These are phyloP conservation scores for Heterochromis multidens DNA, from an alignment of 2,113 vertebrate genomes.

Conservation along the genomic window DNA sequence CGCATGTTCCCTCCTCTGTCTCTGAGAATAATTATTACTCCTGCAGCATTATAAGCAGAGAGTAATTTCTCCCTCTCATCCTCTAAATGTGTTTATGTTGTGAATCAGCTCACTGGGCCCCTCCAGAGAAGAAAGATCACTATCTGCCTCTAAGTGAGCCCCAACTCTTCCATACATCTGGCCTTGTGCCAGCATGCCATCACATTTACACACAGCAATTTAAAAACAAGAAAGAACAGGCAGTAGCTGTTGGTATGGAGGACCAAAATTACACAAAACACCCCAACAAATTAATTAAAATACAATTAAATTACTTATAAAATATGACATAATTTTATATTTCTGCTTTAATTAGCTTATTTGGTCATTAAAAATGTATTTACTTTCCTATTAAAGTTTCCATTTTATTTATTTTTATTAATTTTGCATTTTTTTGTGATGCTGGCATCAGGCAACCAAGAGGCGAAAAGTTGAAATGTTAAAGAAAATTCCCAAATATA, in stretches of 20 bases:
- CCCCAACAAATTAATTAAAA: not conserved
- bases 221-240: not conserved
- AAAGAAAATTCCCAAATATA: no score
- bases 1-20: not conserved
- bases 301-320: not conserved
- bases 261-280: not conserved
- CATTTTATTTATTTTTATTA: not conserved
- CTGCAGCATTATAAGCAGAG: conserved; percentile 45
- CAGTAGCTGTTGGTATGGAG: not conserved
- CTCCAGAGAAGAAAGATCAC: conserved; percentile 50
- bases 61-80: conserved; percentile 60
- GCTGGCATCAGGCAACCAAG: not conserved
- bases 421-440: not conserved
- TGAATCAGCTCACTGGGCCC: conserved; percentile 43
- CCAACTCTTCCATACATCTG: conserved; percentile 27
- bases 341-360: not conserved
- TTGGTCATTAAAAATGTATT: not conserved
- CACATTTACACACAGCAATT: not conserved
- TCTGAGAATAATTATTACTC: conserved; percentile 50
- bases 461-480: not conserved
- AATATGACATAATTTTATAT: not conserved
- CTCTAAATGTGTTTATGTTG: conserved; percentile 62
- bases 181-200: conserved; percentile 24
- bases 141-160: conserved; percentile 50
- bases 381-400: not conserved